Evolutionary conservation across 2,113 vertebrate genomes (phyloP).

Genomic region (Sisor rabdophorus): DNA sequence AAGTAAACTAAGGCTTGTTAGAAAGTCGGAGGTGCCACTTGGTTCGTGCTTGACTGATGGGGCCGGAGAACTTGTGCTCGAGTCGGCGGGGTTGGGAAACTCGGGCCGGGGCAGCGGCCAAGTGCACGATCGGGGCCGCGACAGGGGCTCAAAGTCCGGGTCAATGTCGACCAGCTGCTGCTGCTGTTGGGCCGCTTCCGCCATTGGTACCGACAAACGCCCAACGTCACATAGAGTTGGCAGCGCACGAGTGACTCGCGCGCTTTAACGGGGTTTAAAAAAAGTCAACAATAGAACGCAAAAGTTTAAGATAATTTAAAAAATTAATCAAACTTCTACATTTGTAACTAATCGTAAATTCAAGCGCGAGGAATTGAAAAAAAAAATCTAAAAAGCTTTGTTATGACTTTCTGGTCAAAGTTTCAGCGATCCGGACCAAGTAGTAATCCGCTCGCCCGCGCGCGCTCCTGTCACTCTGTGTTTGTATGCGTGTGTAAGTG

Average conservation of each 20-base stretch:
- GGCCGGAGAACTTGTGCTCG: slow-evolving; percentile 85
- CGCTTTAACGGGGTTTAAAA: background rate
- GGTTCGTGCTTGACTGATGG: slow-evolving; percentile 81
- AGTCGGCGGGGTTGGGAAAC: slow-evolving; percentile 81
- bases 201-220: slow-evolving; percentile 67
- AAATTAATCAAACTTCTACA: slow-evolving; percentile 15
- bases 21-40: slow-evolving; percentile 73
- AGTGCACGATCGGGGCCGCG: slow-evolving; percentile 82
- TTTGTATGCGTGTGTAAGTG: slow-evolving; percentile 45
- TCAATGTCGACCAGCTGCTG: slow-evolving; percentile 79
- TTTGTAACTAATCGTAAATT: background rate
- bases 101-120: slow-evolving; percentile 85
- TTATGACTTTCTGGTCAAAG: slow-evolving; percentile 31
- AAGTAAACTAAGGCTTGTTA: slow-evolving; percentile 82
- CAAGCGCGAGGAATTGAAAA: background rate
- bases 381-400: background rate
- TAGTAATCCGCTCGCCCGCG: slow-evolving; percentile 23
- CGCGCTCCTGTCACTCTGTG: slow-evolving; percentile 35
- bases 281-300: background rate
- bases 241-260: slow-evolving; percentile 7
- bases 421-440: slow-evolving; percentile 37
- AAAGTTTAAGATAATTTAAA: slow-evolving; percentile 4
- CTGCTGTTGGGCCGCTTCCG: slow-evolving; percentile 74
- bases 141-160: slow-evolving; percentile 83
- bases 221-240: slow-evolving; percentile 60